Conservation (phyloP, 1,140 invertebrate species). For the Cydia amplana region DNA sequence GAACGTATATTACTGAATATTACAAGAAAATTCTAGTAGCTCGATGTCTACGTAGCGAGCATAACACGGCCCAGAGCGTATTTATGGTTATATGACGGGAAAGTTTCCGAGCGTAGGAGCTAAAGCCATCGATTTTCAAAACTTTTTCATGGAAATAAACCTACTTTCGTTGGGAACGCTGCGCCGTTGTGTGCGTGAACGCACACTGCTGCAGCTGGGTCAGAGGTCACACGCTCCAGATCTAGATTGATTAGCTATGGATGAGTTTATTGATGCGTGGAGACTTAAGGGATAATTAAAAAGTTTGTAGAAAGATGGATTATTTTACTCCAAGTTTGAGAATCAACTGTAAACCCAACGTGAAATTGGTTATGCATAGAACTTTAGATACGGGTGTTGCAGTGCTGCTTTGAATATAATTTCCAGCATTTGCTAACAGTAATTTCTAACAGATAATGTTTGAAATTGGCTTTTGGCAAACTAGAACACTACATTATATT, state of each 20-base stretch:
- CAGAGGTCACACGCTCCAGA: slow-evolving; percentile 65
- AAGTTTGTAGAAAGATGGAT: background rate
- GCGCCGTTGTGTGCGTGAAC: slow-evolving; percentile 57
- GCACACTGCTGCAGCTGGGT: slow-evolving; percentile 48
- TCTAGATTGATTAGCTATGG: slow-evolving; percentile 46
- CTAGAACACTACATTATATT: slow-evolving; percentile 18
- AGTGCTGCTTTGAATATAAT: background rate
- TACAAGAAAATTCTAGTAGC: slow-evolving; percentile 52
- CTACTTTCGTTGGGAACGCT: slow-evolving; percentile 75
- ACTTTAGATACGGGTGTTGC: background rate
- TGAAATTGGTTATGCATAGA: background rate
- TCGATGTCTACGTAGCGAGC: slow-evolving; percentile 54
- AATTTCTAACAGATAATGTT: slow-evolving; percentile 12
- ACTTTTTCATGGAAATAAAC: slow-evolving; percentile 80
- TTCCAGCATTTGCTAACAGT: background rate
- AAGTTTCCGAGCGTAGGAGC: slow-evolving; percentile 76
- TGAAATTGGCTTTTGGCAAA: slow-evolving; percentile 19
- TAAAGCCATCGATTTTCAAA: slow-evolving; percentile 79
- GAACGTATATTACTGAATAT: slow-evolving; percentile 52
- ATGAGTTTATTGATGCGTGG: slow-evolving; percentile 5
- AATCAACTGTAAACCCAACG: background rate
- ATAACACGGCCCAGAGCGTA: slow-evolving; percentile 69
- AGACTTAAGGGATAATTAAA: background rate
- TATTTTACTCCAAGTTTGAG: background rate
- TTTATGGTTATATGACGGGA: slow-evolving; percentile 77